Evolutionary conservation across 2,113 vertebrate species (phyloP).

Genomic region (Odontophorus gujanensis): DNA sequence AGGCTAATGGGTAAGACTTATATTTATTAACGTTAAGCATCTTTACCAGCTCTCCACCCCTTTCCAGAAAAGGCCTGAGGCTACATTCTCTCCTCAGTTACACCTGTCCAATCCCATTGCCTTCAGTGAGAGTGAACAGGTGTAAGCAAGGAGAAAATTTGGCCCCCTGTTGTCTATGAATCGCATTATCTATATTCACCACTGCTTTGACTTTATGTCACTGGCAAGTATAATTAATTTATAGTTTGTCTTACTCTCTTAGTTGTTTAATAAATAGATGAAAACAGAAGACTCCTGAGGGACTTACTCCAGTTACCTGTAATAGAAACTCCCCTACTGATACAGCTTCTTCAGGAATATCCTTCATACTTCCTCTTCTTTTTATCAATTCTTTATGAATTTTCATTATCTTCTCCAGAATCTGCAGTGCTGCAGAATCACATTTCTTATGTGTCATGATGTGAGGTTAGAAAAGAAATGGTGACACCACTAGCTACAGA

Average conservation of each 20-base stretch:
- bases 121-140: constrained; percentile 63
- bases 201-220: constrained; percentile 50
- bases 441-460: background rate
- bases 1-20: constrained; percentile 51
- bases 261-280: constrained; percentile 75
- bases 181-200: constrained; percentile 57
- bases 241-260: constrained; percentile 70
- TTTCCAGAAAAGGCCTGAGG: constrained; percentile 58
- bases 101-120: constrained; percentile 67
- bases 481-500: background rate
- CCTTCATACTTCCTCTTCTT: constrained; percentile 32
- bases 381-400: constrained; percentile 63
- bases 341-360: constrained; percentile 49
- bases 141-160: constrained; percentile 71
- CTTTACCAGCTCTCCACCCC: constrained; percentile 51
- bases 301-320: constrained; percentile 64
- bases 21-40: constrained; percentile 63
- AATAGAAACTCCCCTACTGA: constrained; percentile 65
- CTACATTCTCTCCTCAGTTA: constrained; percentile 72
- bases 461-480: background rate
- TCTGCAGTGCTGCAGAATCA: constrained; percentile 16
- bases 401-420: constrained; percentile 42
- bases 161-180: constrained; percentile 62
- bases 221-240: constrained; percentile 69
- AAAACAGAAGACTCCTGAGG: constrained; percentile 68